Evolutionary conservation across 2,888 invertebrate genomes (phyloP), one percentile per base, ranked within the genome.

Genomic region (Phortica magna): DNA sequence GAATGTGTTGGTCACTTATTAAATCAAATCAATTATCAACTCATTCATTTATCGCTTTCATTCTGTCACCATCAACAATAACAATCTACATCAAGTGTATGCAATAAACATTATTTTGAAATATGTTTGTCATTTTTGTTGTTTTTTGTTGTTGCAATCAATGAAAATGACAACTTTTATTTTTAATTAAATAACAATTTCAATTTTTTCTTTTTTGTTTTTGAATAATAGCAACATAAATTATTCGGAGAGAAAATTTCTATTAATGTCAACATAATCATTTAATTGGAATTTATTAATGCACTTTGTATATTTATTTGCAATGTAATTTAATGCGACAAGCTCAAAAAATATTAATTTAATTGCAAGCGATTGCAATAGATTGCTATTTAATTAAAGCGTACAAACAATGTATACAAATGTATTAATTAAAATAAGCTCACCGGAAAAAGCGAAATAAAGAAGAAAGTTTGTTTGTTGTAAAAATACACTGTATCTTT

Each of bases 271-370:
- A 19, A 68, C 9, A 19, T 68, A 17, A 68, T 68, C 48, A 43
- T n/a, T 41, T 68, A 68, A 68, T 68, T 68, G 42, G 9, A n/a
- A 68, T 68, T 68, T 68, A 68, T 68, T 43, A 43, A 3, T 43
- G 17, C 48, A 41, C 48, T 68, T 48, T 43, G 43, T 17, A 68
- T 9, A 12, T 64, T 64, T 64, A 64, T 39, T 64, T 64, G 10
- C 6, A 64, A 10, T 14, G 39, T 64, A 68, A 68, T 68, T 68
- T n/a, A 68, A 43, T 68, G 22, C n/a, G 48, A 68, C 68, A 68
- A 68, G 42, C 17, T 17, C 43, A 68, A 42, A 68, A 42, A 43
- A n/a, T 9, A 43, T 19, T 48, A 68, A n/a, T 68, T 43, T 68
- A 68, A 68, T 68, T 19, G 14, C 10, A 0, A 2, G 39, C 14